Conservation (phyloP, 2,888 invertebrate genomes). For the Tolmerus cingulatus region DNA sequence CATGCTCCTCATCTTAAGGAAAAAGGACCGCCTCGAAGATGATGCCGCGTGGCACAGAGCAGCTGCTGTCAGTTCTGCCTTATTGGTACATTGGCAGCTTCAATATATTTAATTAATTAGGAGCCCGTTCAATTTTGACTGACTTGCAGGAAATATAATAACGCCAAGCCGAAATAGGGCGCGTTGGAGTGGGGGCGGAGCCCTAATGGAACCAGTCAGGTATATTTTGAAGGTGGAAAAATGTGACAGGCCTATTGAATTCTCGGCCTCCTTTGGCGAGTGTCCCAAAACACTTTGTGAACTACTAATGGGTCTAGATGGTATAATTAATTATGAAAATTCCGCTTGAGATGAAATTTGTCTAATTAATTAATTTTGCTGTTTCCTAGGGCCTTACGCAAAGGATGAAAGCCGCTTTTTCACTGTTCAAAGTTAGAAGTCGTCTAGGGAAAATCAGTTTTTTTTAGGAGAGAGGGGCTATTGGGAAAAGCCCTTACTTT, state of each 20-base stretch:
- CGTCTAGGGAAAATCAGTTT: neutral
- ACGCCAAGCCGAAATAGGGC: neutral
- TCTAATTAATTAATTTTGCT: neutral
- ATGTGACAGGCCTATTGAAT: neutral
- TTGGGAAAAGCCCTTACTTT: neutral
- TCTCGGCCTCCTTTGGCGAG: neutral
- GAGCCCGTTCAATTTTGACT: neutral
- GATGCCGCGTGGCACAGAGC: neutral
- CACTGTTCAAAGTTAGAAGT: neutral
- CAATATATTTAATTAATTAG: conserved; percentile 21
- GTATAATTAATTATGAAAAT: neutral
- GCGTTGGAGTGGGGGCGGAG: neutral
- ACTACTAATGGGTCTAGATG: neutral
- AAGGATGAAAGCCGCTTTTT: neutral
- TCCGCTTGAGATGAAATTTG: neutral
- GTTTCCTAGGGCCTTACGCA: neutral
- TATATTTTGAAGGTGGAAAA: neutral
- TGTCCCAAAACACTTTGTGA: neutral
- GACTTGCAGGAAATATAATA: conserved; percentile 1
- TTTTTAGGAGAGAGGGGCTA: neutral
- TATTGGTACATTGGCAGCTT: conserved; percentile 16
- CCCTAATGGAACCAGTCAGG: neutral
- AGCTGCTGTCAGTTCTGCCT: neutral
- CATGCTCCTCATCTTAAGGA: neutral
- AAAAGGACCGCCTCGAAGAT: neutral